These are phyloP conservation scores for Trichomycterus rosablanca DNA, from an alignment of 2,113 vertebrate species.

Conservation along the genomic window DNA sequence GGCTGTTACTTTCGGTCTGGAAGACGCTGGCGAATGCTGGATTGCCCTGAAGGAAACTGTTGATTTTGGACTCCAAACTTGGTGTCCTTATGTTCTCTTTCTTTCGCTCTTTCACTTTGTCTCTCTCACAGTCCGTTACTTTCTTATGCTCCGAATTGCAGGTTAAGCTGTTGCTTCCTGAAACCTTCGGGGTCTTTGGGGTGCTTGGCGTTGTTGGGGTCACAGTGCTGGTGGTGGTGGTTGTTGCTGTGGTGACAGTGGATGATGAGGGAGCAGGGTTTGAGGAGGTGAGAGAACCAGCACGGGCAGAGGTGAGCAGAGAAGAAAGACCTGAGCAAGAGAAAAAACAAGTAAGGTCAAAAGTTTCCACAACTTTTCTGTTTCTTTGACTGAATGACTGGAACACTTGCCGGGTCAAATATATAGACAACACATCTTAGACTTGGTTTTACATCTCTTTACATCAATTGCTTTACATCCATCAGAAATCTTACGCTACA, in stretches of 20 bases:
- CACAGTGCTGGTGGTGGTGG: conserved; percentile 59
- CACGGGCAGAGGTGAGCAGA: conserved; percentile 78
- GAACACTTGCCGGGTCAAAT: too few species aligned
- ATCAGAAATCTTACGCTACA: too few species aligned
- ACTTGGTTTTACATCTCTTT: too few species aligned
- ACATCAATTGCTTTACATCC: too few species aligned
- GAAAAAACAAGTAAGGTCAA: neutral
- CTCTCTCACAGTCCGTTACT: conserved; percentile 54
- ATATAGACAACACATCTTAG: too few species aligned
- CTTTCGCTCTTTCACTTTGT: conserved; percentile 21
- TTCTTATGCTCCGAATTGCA: conserved; percentile 57
- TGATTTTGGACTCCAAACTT: conserved; percentile 95
- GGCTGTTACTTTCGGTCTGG: conserved; percentile 55
- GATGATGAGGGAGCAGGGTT: conserved; percentile 57
- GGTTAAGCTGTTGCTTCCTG: conserved; percentile 55
- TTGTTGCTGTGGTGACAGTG: conserved; percentile 41
- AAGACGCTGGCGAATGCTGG: conserved; percentile 71
- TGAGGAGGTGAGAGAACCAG: conserved; percentile 33
- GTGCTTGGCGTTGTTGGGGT: conserved; percentile 71
- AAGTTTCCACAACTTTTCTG: conserved; percentile 56
- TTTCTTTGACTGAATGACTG: conserved; percentile 58
- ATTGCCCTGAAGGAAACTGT: conserved; percentile 96
- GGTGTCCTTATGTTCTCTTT: conserved; percentile 62
- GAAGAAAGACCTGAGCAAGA: conserved; percentile 82
- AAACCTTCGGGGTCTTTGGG: conserved; percentile 68